Percentiles rank a stretch among this genome's conserved stretches.
Conservation (phyloP, 2,113 vertebrate genomes). For the Psettodes erumei region DNA sequence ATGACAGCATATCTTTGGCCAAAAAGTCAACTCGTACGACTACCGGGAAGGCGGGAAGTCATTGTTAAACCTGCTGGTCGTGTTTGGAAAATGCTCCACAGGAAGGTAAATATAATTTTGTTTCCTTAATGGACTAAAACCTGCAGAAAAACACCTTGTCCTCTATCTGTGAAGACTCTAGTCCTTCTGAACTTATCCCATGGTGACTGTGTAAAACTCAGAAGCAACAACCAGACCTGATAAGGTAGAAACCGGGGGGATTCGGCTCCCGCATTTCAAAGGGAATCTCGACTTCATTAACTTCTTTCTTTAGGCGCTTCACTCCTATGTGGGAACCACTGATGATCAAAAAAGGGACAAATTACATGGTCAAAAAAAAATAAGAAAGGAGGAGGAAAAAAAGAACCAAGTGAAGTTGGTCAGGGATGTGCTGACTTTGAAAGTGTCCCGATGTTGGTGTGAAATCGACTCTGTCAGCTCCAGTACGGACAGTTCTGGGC, state of each 20-base stretch:
- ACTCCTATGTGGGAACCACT: conserved; percentile 28
- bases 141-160: not conserved
- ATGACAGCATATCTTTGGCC: not conserved
- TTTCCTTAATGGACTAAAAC: not conserved
- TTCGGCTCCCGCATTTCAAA: conserved; percentile 36
- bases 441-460: conserved; percentile 30
- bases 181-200: not conserved
- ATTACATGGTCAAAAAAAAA: conserved; percentile 40
- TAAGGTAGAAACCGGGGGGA: conserved; percentile 8
- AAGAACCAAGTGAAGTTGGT: conserved; percentile 31
- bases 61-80: not conserved
- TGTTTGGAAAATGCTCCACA: not conserved
- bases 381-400: not conserved
- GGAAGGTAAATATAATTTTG: not conserved
- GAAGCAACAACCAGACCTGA: conserved; percentile 21
- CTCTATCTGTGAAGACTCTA: not conserved
- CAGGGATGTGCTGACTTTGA: conserved; percentile 45
- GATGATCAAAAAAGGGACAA: conserved; percentile 51
- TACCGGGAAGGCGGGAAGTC: not conserved
- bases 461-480: conserved; percentile 34
- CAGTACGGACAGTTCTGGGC: conserved; percentile 15
- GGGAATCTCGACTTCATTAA: conserved; percentile 40
- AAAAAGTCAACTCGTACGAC: not conserved
- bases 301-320: conserved; percentile 36
- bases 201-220: conserved; percentile 49